phyloP scores from a whole-genome alignment of 1,140 invertebrate genomes.

The Brachionus paranguensis region DNA sequence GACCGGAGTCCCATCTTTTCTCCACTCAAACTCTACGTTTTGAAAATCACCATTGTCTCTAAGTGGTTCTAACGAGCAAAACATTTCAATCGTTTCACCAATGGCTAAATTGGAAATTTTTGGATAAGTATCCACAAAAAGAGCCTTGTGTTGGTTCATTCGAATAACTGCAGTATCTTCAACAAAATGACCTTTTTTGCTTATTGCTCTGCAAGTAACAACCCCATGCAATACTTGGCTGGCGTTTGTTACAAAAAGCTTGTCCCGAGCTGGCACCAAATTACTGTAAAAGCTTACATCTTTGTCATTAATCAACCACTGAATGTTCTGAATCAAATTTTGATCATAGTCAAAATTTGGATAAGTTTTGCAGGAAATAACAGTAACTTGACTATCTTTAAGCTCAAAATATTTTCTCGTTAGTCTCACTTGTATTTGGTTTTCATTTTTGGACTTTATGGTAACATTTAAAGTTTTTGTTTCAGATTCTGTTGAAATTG shows the following conservation, averaged over 20 bases:
- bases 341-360: background rate
- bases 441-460: background rate
- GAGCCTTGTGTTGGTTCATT: background rate
- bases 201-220: background rate
- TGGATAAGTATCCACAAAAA: background rate
- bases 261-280: background rate
- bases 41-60: background rate
- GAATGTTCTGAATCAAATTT: background rate
- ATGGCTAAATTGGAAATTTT: background rate
- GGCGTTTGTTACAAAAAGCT: background rate
- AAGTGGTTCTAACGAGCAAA: background rate
- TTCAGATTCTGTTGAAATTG: background rate
- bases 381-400: background rate
- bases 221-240: background rate
- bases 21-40: slow-evolving; percentile 12
- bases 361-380: background rate
- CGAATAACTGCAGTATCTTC: slow-evolving; percentile 15
- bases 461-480: background rate
- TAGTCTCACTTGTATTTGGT: background rate
- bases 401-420: background rate
- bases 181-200: background rate
- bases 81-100: background rate
- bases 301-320: slow-evolving; percentile 10
- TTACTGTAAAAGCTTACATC: background rate
- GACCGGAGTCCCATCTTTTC: background rate